A percentile compares a stretch with the other conserved stretches of the same genome.
Conservation (phyloP, 2,797 vertebrate species). For the Molossus molossus region DNA sequence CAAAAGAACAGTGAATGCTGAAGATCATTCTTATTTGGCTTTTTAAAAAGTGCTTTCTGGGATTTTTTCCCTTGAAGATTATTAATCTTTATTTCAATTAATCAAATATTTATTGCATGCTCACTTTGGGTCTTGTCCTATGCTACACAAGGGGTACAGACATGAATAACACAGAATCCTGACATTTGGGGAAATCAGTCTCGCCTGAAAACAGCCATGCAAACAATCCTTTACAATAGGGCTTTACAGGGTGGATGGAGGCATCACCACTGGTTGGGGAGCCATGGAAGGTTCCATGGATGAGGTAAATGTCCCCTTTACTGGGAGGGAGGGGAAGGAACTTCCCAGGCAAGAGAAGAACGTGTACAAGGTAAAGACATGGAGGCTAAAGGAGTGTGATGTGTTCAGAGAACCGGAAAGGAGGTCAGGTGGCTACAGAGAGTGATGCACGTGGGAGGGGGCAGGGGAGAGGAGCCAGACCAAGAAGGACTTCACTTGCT, state of each 20-base stretch:
- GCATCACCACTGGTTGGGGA: not conserved
- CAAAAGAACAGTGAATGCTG: constrained; percentile 1
- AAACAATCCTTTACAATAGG: not conserved
- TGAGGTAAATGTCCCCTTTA: not conserved
- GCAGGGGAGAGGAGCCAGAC: not conserved
- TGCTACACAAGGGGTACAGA: not conserved
- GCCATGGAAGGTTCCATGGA: not conserved
- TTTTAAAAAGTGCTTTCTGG: constrained; percentile 15
- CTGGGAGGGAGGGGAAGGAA: not conserved
- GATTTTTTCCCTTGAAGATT: not conserved
- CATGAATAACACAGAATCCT: not conserved
- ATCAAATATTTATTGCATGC: not conserved
- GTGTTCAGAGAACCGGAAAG: not conserved
- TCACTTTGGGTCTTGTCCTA: not conserved
- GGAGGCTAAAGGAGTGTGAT: not conserved
- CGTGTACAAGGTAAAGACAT: not conserved
- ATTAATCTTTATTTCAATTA: constrained; percentile 9
- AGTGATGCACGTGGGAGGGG: not conserved
- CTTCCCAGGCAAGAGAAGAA: not conserved
- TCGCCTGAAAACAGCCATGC: not conserved
- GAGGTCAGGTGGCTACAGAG: not conserved
- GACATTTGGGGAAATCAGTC: not conserved
- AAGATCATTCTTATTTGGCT: not conserved
- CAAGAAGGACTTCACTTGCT: not conserved
- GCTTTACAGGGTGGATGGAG: not conserved